Evolutionary conservation across 2,888 invertebrate species (phyloP), one percentile per base, ranked within the genome.

Genomic region (Andrena camellia): DNA sequence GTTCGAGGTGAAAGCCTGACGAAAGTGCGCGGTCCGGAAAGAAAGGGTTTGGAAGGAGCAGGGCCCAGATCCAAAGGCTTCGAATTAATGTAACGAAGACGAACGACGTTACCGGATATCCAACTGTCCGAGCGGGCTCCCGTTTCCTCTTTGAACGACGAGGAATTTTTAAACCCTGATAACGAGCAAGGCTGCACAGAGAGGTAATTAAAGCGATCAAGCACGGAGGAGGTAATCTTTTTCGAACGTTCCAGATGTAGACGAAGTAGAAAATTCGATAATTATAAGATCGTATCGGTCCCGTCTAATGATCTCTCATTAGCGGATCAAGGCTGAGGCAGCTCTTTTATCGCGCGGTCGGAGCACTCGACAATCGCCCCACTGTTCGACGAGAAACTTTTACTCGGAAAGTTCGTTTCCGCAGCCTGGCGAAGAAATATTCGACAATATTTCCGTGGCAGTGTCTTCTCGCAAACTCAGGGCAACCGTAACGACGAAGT

Each of bases 81-180:
- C 26, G 66, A 74, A 86, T 80, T 82, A 81, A 83, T 78, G 73
- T 80, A 87, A 85, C 83, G 78, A 79, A 89, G 86, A 88, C 73
- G 78, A 86, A 87, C 81, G 85, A 84, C 63, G 71, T 52, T 57
- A 23, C n/a, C 52, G 31, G 33, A 48, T 74, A 68, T 59, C 64
- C 54, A 26, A 33, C 57, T 62, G 50, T 48, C 60, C 42, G 20
- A 10, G 17, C 23, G 13, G 10, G 23, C n/a, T 67, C 48, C 31
- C 23, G 54, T 20, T 50, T 62, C 63, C 42, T 69, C 26, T 42
- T 23, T 57, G 23, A 26, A 26, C 57, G 26, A 48, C n/a, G 17
- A 67, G 42, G 67, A 26, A 68, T 76, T 50, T 63, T 69, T 57
- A 67, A 67, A 52, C n/a, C 52, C 20, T 20, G 13, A 20, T 35